Evolutionary conservation across 2,113 vertebrate species (phyloP), one percentile per base, ranked within the genome.

Genomic region (Barbus barbus): DNA sequence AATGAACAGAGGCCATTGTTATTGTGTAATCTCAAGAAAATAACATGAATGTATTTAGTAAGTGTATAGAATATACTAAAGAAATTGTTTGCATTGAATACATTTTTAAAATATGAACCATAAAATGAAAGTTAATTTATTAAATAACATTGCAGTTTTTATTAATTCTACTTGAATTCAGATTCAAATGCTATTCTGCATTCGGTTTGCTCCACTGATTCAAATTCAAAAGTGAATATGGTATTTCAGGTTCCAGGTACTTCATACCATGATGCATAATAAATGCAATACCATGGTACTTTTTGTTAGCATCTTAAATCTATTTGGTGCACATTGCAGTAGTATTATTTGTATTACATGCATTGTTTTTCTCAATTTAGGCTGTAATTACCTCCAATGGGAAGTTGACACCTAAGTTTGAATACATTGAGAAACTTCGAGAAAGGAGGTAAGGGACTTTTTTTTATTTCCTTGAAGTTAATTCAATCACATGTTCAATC

Each of bases 381-480:
- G 97, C 98, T 89, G 95, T 99, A 88, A 99, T 99, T 93, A 94
- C 97, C 41, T 98, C 98, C 69, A 99, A 99, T 48, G 97, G 97
- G 87, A 91, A 85, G n/a, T 93, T 99, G 88, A 95, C 97, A 88
- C 93, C 96, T 5, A 99, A 98, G 88, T 99, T 96, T 93, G 95
- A 98, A 85, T 99, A 99, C 90, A 99, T 99, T 74, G 95, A 97
- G 92, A 98, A 96, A 89, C 87, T 98, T 60, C 93, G 97, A 84
- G 96, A 97, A 67, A 94, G 81, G 92, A 97, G 96, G 98, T 98
- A 95, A 90, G 89, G 69, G 7, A 11, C 0, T 0, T 2, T 36
- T 74, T 24, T n/a, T n/a, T n/a, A n/a, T 74, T 26, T 48, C 3
- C 41, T 28, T 46, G 14, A 28, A 48, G 24, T 48, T 24, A 20